Base-by-base conservation (phyloP, 2,888 invertebrate genomes). In the Oegoconia quadripuncta region DNA sequence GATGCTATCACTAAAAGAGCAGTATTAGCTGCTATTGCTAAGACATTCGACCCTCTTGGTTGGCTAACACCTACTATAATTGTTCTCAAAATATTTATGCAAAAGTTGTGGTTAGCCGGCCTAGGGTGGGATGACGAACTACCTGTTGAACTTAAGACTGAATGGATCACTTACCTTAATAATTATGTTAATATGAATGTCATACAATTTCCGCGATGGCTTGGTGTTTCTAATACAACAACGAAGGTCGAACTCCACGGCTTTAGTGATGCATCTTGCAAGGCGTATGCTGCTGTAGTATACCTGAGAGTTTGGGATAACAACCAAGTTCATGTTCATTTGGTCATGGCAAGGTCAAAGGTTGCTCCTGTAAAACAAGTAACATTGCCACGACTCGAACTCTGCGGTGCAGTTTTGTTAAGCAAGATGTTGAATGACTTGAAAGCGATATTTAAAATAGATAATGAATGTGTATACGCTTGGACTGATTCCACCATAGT, bases 401-500 rank as follows among this genome's bases (percentile, higher is more conserved):
- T 55, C 3, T 46, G 47, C 29, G 47, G 42, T 14, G 52, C 48
- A 14, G 36, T 45, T 3, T 29, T 52, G 3, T 33, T 53, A 11
- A 14, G 46, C 3, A 43, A 37, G 30, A 12, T 50, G 1, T 9
- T 52, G 6, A 46, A 41, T 26, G 37, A 48, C 22, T 35, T 51
- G 11, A 22, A 34, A 14, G 30, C 45, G 26, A 46, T 39, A 2
- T 34, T 42, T 22, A 33, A 36, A 17, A 41, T 46, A 26, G 37
- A 44, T 13, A 17, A 32, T 3, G 7, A 28, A 17, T 33, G 50
- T 12, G 34, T 50, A 1, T 50, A 34, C 33, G 54, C 55, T 2
- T 61, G 61, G 58, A 54, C 56, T 6, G 59, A 61, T 37, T 58
- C 55, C 3, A 36, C 44, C 0, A 44, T 56, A 6, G 59, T 58